These are phyloP conservation scores for Rhyacophila evoluta DNA, from an alignment of 2,888 invertebrate species.

Conservation along the genomic window DNA sequence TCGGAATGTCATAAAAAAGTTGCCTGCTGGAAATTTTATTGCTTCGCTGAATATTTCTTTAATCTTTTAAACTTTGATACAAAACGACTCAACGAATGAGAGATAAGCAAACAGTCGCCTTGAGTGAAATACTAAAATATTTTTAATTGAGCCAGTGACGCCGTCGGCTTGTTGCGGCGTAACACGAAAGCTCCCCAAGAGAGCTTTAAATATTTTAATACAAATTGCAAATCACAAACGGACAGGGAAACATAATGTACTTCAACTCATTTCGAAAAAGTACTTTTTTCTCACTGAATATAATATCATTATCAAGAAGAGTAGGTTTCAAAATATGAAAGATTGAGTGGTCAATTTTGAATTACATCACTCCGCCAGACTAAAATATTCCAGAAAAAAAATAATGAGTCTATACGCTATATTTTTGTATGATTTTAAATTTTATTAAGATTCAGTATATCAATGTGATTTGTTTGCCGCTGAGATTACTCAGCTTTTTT, in stretches of 20 bases:
- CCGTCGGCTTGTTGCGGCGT: background rate
- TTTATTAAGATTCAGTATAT: too few species aligned
- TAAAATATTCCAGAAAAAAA: too few species aligned
- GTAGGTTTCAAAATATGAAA: too few species aligned
- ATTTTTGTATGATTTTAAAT: too few species aligned
- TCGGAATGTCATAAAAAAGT: background rate
- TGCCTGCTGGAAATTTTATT: background rate
- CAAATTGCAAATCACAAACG: background rate
- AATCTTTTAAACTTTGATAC: background rate
- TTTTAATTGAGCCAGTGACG: background rate
- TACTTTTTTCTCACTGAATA: too few species aligned
- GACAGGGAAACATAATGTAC: background rate
- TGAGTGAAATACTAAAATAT: background rate
- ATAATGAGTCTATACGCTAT: too few species aligned
- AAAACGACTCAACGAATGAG: background rate
- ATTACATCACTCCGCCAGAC: too few species aligned
- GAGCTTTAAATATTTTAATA: slow-evolving; percentile 14
- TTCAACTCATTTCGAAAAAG: too few species aligned
- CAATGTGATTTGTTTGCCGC: too few species aligned
- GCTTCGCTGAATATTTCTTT: background rate
- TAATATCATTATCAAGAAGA: too few species aligned
- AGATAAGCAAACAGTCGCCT: background rate
- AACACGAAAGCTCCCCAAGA: background rate
- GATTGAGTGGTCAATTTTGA: too few species aligned
- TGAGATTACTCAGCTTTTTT: too few species aligned